Base-by-base conservation (phyloP, 2,113 vertebrate genomes). In the Xerus inauris region DNA sequence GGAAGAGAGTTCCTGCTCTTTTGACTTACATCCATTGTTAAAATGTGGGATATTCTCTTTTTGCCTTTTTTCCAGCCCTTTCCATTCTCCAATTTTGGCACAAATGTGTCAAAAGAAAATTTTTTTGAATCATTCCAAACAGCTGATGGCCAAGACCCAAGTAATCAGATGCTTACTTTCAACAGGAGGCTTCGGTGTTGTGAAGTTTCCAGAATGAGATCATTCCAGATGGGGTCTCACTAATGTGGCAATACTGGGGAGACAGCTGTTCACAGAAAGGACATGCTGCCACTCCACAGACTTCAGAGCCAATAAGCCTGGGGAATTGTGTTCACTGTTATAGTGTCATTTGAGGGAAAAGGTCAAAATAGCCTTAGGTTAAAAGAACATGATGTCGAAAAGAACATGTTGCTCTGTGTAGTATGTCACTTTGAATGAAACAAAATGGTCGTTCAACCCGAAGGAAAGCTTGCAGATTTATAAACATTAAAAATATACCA, bases 221-320 rank as follows among this genome's bases (percentile, higher is more conserved):
- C 64, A 95, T 84, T 82, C 86, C 62, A 94, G 69, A 96, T 92
- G 79, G 92, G 47, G 62, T 83, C 85, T 96, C 82, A 81, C 14
- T 47, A 51, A 62, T 65, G 59, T 92, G 62, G 67, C 47, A 54
- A 13, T 35, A 45, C 8, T 14, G n/a, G 71, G n/a, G 77, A 95
- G 77, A 84, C 35, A 83, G 92, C 67, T 91, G 32, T 79, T 94
- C 38, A 75, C 17, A 72, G 77, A 45, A 3, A 62, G 42, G 73
- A 76, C 59, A 47, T 42, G 40, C 57, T 79, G 67, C 59, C 62
- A 28, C 69, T 47, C 24, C 81, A 40, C 24, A 62, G 81, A 54
- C 38, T 89, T 79, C 76, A 51, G 75, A 77, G 57, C 24, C 47
- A 59, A 47, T 24, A 17, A 77, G 20, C 32, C 47, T 67, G 83